Conservation (phyloP, 2,888 invertebrate species). For the Lasius platythorax region DNA sequence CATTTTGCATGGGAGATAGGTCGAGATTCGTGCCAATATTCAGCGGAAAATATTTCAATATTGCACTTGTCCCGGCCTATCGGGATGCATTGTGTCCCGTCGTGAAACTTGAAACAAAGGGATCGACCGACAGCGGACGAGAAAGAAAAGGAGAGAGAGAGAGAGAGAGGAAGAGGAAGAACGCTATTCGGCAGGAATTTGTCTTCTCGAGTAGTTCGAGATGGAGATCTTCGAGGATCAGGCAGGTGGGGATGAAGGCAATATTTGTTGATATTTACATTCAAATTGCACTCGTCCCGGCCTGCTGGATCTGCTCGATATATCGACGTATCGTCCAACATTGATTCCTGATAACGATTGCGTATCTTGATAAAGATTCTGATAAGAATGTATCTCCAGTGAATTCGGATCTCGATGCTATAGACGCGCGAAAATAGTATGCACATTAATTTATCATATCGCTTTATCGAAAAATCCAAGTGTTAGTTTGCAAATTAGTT, state of each 20-base stretch:
- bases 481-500: not conserved
- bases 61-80: constrained; percentile 87
- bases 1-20: constrained; percentile 84
- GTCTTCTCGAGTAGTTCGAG: constrained; percentile 1
- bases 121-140: not conserved
- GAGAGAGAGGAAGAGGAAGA: constrained; percentile 51
- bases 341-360: not conserved
- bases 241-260: constrained; percentile 85
- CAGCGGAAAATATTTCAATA: constrained; percentile 81
- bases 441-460: not conserved
- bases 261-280: constrained; percentile 83
- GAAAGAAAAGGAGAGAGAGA: not conserved
- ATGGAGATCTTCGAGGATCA: constrained; percentile 72
- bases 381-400: not conserved
- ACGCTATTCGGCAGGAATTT: constrained; percentile 1
- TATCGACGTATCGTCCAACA: constrained; percentile 54
- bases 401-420: constrained; percentile 1
- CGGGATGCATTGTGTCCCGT: constrained; percentile 81
- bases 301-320: constrained; percentile 83
- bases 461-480: not conserved
- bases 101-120: constrained; percentile 32
- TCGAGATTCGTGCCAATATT: constrained; percentile 86
- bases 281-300: constrained; percentile 87
- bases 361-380: not conserved
- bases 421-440: not conserved